Base-by-base conservation (phyloP, 2,113 vertebrate species). In the Lynx canadensis region DNA sequence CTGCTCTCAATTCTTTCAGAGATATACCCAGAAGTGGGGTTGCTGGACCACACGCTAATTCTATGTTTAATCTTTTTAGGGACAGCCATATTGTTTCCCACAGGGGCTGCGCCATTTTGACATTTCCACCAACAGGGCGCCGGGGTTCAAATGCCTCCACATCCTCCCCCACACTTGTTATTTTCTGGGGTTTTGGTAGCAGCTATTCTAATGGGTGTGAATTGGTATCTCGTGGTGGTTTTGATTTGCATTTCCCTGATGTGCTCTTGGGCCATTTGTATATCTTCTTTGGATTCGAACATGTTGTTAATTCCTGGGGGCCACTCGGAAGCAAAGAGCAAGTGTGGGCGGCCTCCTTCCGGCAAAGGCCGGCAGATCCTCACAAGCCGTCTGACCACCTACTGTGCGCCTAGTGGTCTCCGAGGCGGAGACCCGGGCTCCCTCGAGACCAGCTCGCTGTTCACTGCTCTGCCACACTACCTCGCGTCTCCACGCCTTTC, bases 191-290 rank as follows among this genome's bases (percentile, higher is more conserved):
- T 80, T 15, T 4, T 31, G 63, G 52, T 11, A 80, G 63, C 15
- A 33, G 27, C 55, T 69, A 71, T 45, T 68, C 91, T 63, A 38
- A 21, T 29, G 68, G 68, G 80, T n/a, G 36, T 63, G 68, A 84
- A 81, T 31, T 36, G 90, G 68, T 71, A 73, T 8, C 31, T 29
- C 41, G 18, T 31, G n/a, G 52, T 73, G 79, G 66, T 63, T 73
- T 92, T 83, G 91, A 83, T 92, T 68, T 92, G 80, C 80, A 84
- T 92, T 63, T 84, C 80, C 68, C 91, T 63, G 41, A 21, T 50
- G 91, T 36, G 52, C 91, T n/a, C 23, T 7, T 36, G 48, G 52
- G 52, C 81, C 38, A 36, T 84, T 50, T 63, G 31, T 29, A 2
- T 63, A 60, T 63, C 38, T 73, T 73, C 91, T 84, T 36, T 84